Evolutionary conservation across 2,888 invertebrate genomes (phyloP).

Genomic region (Carpatolechia fugitivella): DNA sequence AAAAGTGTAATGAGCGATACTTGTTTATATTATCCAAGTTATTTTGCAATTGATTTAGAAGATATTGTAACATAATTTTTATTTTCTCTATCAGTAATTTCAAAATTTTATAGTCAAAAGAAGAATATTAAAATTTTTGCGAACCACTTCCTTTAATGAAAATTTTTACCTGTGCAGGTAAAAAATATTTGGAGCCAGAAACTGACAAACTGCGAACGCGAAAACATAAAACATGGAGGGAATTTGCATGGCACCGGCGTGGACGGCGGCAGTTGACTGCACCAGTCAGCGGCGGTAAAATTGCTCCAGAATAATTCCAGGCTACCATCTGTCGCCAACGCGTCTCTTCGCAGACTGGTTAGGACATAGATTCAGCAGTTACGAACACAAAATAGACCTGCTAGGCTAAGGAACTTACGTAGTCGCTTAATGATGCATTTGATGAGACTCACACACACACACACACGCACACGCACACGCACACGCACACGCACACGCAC

Average conservation of each 20-base stretch:
- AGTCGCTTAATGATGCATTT: too few species aligned
- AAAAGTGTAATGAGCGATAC: too few species aligned
- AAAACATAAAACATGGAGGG: slow-evolving; percentile 38
- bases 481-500: too few species aligned
- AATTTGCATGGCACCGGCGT: slow-evolving; percentile 20
- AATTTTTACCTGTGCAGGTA: not conserved
- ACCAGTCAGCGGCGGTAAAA: slow-evolving; percentile 54
- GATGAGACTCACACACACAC: too few species aligned
- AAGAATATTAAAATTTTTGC: too few species aligned
- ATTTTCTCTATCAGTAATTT: too few species aligned
- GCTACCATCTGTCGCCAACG: slow-evolving; percentile 35
- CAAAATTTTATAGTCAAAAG: too few species aligned
- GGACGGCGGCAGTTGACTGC: slow-evolving; percentile 38
- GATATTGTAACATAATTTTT: too few species aligned
- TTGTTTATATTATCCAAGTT: too few species aligned
- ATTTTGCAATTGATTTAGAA: too few species aligned
- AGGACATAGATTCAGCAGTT: not conserved
- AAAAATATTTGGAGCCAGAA: slow-evolving; percentile 7
- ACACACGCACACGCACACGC: too few species aligned
- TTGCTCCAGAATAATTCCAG: slow-evolving; percentile 53
- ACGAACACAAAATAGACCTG: not conserved
- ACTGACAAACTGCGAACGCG: slow-evolving; percentile 24
- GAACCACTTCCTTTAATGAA: not conserved
- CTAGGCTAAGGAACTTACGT: too few species aligned
- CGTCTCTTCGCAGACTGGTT: slow-evolving; percentile 13